Evolutionary conservation across 2,797 vertebrate genomes (phyloP).

Genomic region (Periophthalmus magnuspinnatus): DNA sequence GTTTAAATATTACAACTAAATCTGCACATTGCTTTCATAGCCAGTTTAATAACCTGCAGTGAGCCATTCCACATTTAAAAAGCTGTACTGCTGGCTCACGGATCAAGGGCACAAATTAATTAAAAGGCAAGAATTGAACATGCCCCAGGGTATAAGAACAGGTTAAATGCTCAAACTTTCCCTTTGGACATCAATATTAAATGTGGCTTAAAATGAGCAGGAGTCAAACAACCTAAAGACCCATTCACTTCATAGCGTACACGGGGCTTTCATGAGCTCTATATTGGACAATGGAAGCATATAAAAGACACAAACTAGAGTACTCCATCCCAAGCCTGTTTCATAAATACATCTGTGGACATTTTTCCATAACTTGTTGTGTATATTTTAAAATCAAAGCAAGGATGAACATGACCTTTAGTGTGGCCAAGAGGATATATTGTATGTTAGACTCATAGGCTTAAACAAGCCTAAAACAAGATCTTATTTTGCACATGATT

Average conservation of each 20-base stretch:
- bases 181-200: background rate
- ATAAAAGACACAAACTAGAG: background rate
- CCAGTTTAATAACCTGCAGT: background rate
- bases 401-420: no score
- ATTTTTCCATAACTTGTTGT: background rate
- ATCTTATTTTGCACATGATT: no score
- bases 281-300: background rate
- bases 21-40: background rate
- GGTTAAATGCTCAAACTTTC: background rate
- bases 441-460: no score
- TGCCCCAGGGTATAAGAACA: background rate
- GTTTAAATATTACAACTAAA: background rate
- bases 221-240: background rate
- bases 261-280: background rate
- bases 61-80: background rate
- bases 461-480: no score
- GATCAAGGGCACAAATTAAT: constrained; percentile 5
- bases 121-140: constrained; percentile 3
- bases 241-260: background rate
- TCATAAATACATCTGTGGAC: background rate
- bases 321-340: background rate
- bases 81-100: background rate
- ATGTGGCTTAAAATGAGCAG: background rate
- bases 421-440: no score
- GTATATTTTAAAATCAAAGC: no score